Evolutionary conservation across 2,888 invertebrate genomes (phyloP), one percentile per base, ranked within the genome.

Genomic region (Ganaspis brasiliensis): DNA sequence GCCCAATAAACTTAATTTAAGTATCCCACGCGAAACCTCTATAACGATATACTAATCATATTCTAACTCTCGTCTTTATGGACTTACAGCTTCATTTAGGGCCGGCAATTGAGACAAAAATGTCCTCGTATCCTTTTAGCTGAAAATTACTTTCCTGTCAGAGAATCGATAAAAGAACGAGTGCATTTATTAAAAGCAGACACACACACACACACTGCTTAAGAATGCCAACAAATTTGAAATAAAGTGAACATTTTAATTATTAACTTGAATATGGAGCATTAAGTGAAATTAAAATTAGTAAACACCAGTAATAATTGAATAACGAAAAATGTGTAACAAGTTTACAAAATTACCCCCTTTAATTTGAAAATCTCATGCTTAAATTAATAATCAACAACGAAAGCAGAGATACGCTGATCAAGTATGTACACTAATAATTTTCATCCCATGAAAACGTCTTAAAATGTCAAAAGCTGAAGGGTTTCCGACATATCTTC

Each of bases 31-130:
- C 79, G 82, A 86, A 82, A 82, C 80, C 80, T 82, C 79, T 81
- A 77, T 78, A 85, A 86, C 81, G 83, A 85, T 78, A 85, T 85
- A 87, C 87, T 87, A 87, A 86, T 86, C 86, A 82, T 85, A 87
- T 87, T 87, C 84, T 82, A 81, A 83, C 81, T 81, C 79, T 79
- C 79, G 37, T 72, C 76, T 61, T 67, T 37, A 61, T 71, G 74
- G 72, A 70, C 56, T 61, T 63, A 59, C 37, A 56, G 24, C 71
- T 73, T 82, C 83, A 77, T 81, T 83, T 80, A 75, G 77, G 72
- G 61, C 79, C 59, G 73, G 77, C 77, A 61, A 75, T 59, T 73
- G 74, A 78, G 79, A 73, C 79, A 76, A 76, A 52, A 35, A 56
- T 40, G n/a, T 73, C 63, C 55, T n/a, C 40, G 14, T 40, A 40